These are phyloP conservation scores for Amphimedon queenslandica DNA, from an alignment of 37 sponge, comb jelly and placozoan species.

Conservation along the genomic window DNA sequence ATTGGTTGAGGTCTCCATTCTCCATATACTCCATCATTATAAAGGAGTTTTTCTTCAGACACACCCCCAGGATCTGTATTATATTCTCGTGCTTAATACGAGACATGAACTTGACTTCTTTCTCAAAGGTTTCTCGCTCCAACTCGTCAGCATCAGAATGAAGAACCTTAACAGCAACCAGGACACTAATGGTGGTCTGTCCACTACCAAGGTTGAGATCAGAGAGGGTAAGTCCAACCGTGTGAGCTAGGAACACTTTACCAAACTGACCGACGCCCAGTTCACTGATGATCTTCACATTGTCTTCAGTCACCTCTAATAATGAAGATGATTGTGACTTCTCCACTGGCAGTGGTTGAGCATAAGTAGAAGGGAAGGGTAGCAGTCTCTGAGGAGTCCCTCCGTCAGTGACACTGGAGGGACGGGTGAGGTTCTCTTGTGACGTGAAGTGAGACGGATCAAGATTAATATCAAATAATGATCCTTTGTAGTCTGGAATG, in stretches of 20 bases:
- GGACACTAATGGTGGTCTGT: conserved; percentile 3
- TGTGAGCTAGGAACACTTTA: conserved; percentile 71
- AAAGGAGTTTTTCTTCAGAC: conserved; percentile 36
- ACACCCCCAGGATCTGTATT: conserved; percentile 56
- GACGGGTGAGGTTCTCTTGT: neutral
- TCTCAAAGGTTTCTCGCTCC: conserved; percentile 48
- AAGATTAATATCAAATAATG: conserved; percentile 33
- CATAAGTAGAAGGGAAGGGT: conserved; percentile 62
- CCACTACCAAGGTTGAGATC: conserved; percentile 23
- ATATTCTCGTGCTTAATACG: conserved; percentile 62
- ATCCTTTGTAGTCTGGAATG: neutral
- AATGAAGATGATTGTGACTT: conserved; percentile 6
- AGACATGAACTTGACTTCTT: conserved; percentile 84
- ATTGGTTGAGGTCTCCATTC: conserved; percentile 83
- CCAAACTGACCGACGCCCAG: conserved; percentile 82
- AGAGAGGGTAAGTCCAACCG: conserved; percentile 36
- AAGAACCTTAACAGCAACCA: conserved; percentile 76
- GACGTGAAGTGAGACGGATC: conserved; percentile 21
- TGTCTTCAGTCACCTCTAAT: conserved; percentile 1
- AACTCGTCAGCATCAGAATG: conserved; percentile 12
- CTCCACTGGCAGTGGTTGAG: conserved; percentile 27
- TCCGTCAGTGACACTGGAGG: conserved; percentile 2
- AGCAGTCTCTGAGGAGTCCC: neutral
- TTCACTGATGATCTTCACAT: conserved; percentile 26
- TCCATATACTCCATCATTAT: conserved; percentile 94